phyloP scores from a whole-genome alignment of 2,888 invertebrate species.

The Cordilura impudica region DNA sequence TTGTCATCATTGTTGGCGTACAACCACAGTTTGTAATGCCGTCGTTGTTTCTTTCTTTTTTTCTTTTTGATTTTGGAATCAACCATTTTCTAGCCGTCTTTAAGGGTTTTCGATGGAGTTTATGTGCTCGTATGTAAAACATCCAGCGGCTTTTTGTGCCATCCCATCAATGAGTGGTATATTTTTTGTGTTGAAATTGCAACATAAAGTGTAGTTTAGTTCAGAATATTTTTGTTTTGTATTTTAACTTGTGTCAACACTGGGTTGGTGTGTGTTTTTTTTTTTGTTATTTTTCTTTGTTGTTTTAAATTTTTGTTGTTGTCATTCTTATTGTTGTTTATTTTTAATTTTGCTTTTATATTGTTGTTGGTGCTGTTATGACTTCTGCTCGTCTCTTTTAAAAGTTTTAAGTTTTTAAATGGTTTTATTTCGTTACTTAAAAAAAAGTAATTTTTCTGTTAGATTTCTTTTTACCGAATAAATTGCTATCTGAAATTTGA shows the following conservation, averaged over 20 bases:
- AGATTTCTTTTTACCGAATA: no score
- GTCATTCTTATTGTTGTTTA: conserved; percentile 38
- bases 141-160: background rate
- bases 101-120: conserved; percentile 1
- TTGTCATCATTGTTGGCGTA: conserved; percentile 12
- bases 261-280: conserved; percentile 26
- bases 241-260: no score
- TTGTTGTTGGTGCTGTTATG: conserved; percentile 43
- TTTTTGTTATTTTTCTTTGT: conserved; percentile 61
- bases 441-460: no score
- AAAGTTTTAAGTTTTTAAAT: no score
- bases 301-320: conserved; percentile 54
- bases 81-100: background rate
- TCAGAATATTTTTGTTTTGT: background rate
- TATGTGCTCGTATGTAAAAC: background rate
- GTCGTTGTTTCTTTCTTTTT: background rate
- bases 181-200: background rate
- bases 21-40: conserved; percentile 16
- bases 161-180: background rate
- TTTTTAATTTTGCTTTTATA: conserved; percentile 38
- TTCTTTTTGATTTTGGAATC: background rate
- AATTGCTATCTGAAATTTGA: no score
- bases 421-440: no score
- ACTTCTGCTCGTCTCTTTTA: background rate
- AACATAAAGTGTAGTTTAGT: conserved; percentile 8